Evolutionary conservation across 2,888 invertebrate genomes (phyloP).

Genomic region (Stegana nigrithorax): DNA sequence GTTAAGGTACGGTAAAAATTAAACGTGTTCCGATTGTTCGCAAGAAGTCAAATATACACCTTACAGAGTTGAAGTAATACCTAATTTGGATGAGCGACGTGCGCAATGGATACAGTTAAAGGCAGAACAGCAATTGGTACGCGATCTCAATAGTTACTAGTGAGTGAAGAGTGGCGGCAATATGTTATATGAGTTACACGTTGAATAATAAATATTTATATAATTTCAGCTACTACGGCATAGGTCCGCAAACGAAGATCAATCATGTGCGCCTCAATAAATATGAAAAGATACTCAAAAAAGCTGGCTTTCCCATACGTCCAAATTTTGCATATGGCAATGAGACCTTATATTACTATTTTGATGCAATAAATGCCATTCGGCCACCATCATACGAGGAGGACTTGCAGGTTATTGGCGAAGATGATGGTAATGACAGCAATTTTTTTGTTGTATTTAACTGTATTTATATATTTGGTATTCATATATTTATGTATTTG

Average conservation of each 20-base stretch:
- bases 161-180: slow-evolving; percentile 38
- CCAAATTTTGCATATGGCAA: slow-evolving; percentile 53
- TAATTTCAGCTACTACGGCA: slow-evolving; percentile 47
- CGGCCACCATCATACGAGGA: neutral
- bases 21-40: neutral
- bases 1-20: slow-evolving; percentile 69
- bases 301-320: slow-evolving; percentile 48
- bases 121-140: slow-evolving; percentile 52
- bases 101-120: slow-evolving; percentile 51
- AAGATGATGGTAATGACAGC: slow-evolving; percentile 42
- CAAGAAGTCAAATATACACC: neutral
- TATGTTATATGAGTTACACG: neutral
- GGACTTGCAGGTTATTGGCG: slow-evolving; percentile 19
- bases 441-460: neutral
- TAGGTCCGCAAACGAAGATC: slow-evolving; percentile 61
- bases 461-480: neutral
- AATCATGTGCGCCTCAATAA: slow-evolving; percentile 52
- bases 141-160: slow-evolving; percentile 51
- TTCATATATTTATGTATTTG: slow-evolving; percentile 26
- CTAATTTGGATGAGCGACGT: slow-evolving; percentile 57
- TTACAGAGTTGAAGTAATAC: slow-evolving; percentile 65
- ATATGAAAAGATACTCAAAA: slow-evolving; percentile 46
- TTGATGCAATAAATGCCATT: slow-evolving; percentile 46
- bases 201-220: neutral
- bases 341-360: slow-evolving; percentile 55